Conservation (phyloP, 2,888 invertebrate species). For the Heliconius ismenius region DNA sequence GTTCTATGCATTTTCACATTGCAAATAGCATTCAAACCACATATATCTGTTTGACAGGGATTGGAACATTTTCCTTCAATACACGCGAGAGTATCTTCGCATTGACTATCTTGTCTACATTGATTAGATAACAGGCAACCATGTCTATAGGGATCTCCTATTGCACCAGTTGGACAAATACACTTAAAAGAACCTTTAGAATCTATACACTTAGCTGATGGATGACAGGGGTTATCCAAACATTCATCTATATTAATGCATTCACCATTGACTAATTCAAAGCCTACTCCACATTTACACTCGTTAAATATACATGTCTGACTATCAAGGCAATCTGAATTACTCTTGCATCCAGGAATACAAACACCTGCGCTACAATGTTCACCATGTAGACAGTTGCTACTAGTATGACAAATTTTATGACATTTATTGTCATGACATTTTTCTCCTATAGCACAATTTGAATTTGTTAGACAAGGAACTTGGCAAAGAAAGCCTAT, state of each 20-base stretch:
- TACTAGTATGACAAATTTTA: conserved; percentile 93
- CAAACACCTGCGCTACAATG: conserved; percentile 92
- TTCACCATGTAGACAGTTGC: conserved; percentile 94
- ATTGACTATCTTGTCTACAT: conserved; percentile 88
- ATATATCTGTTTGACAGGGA: conserved; percentile 87
- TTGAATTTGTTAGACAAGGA: conserved; percentile 86
- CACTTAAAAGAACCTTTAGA: conserved; percentile 91
- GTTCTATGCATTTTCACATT: conserved; percentile 87
- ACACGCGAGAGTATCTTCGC: conserved; percentile 89
- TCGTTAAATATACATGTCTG: conserved; percentile 88
- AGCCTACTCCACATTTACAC: conserved; percentile 90
- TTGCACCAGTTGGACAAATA: conserved; percentile 88
- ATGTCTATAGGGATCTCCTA: conserved; percentile 85
- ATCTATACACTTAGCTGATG: conserved; percentile 90
- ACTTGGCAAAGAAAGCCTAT: conserved; percentile 89
- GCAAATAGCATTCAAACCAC: conserved; percentile 90
- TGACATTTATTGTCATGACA: conserved; percentile 90
- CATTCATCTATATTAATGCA: conserved; percentile 94
- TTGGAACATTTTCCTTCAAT: conserved; percentile 89
- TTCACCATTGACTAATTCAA: conserved; percentile 86
- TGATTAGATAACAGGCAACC: conserved; percentile 90
- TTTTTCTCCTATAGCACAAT: conserved; percentile 92
- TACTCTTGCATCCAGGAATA: conserved; percentile 90
- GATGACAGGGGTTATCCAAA: conserved; percentile 88
- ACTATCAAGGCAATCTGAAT: conserved; percentile 89